Evolutionary conservation across 1,140 invertebrate species (phyloP).

Genomic region (Spodoptera litura): DNA sequence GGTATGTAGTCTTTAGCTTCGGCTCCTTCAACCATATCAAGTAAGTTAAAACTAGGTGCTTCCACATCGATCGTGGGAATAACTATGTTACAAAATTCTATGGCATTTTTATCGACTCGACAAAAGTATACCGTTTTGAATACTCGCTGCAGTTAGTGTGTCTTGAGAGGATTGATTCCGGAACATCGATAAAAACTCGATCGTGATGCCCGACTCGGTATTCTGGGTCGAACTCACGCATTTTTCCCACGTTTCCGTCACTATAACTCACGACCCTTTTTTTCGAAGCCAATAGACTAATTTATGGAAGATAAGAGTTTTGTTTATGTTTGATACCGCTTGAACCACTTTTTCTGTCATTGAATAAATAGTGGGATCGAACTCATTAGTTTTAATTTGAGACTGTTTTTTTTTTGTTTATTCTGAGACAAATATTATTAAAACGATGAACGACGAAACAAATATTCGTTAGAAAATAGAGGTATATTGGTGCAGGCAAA

Average conservation of each 20-base stretch:
- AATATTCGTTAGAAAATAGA: neutral
- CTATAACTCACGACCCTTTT: slow-evolving; percentile 57
- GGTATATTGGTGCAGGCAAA: slow-evolving; percentile 34
- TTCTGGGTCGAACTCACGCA: slow-evolving; percentile 49
- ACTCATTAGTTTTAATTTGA: slow-evolving; percentile 13
- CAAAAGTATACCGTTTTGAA: slow-evolving; percentile 31
- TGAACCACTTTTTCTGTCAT: slow-evolving; percentile 24
- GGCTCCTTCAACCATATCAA: slow-evolving; percentile 42
- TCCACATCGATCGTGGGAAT: slow-evolving; percentile 11
- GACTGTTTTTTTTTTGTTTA: neutral
- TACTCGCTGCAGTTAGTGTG: slow-evolving; percentile 13
- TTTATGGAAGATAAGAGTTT: slow-evolving; percentile 39
- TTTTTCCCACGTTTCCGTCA: slow-evolving; percentile 63
- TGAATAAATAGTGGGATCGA: neutral
- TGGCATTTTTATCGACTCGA: slow-evolving; percentile 13
- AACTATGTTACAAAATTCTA: neutral
- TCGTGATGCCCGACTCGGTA: slow-evolving; percentile 55
- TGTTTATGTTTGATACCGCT: slow-evolving; percentile 13
- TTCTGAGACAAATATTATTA: neutral
- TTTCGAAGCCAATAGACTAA: slow-evolving; percentile 35
- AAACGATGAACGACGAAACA: neutral
- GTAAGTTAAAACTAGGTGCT: slow-evolving; percentile 25
- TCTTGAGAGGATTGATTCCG: slow-evolving; percentile 49
- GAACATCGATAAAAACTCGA: slow-evolving; percentile 60
- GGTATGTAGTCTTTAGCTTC: slow-evolving; percentile 47